Conservation (phyloP, 1,140 invertebrate genomes). For the Metaphire vulgaris region DNA sequence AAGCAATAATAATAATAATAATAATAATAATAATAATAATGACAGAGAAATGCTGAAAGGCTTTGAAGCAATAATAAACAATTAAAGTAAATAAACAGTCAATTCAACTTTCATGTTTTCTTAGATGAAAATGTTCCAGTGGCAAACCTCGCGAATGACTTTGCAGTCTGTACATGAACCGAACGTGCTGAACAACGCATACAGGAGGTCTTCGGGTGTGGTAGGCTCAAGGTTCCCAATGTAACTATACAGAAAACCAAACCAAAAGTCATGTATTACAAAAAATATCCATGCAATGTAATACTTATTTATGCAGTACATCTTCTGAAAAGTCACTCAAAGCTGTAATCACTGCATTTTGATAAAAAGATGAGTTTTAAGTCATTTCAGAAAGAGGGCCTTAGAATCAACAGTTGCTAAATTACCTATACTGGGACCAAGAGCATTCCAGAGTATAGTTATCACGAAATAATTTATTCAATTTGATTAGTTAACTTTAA, state of each 20-base stretch:
- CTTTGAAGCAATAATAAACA: not conserved
- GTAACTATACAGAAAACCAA: slow-evolving; percentile 57
- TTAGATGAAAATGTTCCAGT: not conserved
- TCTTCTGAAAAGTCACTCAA: not conserved
- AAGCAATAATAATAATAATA: too few relatives aligned
- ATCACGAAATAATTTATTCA: too few relatives aligned
- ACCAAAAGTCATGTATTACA: not conserved
- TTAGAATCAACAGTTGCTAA: not conserved
- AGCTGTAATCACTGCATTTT: not conserved
- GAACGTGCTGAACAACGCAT: slow-evolving; percentile 88
- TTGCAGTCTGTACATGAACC: slow-evolving; percentile 94
- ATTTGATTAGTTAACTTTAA: not conserved
- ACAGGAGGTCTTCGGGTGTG: slow-evolving; percentile 87
- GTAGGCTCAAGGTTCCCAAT: slow-evolving; percentile 90
- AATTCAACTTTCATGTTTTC: not conserved
- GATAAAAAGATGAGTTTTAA: not conserved
- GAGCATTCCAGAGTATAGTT: too few relatives aligned
- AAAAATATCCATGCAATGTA: not conserved
- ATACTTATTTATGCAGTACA: not conserved
- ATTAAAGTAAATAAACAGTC: not conserved
- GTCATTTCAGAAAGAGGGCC: not conserved
- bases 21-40: too few relatives aligned
- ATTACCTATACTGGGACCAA: not conserved
- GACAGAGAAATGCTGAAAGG: too few relatives aligned
- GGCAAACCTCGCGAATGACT: slow-evolving; percentile 77